These are phyloP conservation scores for Sylvia borin DNA, from an alignment of 2,797 vertebrate genomes.

Conservation along the genomic window DNA sequence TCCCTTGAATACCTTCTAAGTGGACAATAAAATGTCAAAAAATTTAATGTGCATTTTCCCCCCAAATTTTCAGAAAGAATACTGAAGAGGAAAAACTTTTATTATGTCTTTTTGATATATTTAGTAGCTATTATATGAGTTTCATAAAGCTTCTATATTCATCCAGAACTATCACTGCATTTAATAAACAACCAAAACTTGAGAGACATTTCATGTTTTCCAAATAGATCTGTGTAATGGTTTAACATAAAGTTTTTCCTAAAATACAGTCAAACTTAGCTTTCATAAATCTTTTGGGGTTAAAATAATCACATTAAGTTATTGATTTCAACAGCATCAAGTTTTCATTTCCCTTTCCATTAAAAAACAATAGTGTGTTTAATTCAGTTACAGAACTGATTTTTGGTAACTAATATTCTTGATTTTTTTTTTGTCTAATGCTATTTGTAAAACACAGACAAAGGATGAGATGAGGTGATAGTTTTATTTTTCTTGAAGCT, in stretches of 20 bases:
- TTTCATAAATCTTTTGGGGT: background rate
- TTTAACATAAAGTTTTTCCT: background rate
- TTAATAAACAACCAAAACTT: background rate
- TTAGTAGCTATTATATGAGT: background rate
- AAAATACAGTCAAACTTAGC: background rate
- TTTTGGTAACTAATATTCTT: background rate
- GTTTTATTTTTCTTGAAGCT: background rate
- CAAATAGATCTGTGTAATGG: background rate
- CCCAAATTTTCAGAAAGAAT: background rate
- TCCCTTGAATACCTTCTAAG: background rate
- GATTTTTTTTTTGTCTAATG: background rate
- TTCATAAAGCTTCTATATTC: background rate
- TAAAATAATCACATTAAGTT: background rate
- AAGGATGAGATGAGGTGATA: background rate
- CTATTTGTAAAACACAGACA: background rate
- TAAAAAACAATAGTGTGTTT: background rate
- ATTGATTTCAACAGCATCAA: background rate
- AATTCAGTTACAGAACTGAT: background rate
- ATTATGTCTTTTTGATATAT: background rate
- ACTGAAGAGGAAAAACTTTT: background rate
- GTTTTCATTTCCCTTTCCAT: background rate
- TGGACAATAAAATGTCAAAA: background rate
- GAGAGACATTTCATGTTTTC: background rate
- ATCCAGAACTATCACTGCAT: background rate
- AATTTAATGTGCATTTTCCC: background rate